Base-by-base conservation (phyloP, 2,888 invertebrate genomes). In the Phymatocera aterrima region DNA sequence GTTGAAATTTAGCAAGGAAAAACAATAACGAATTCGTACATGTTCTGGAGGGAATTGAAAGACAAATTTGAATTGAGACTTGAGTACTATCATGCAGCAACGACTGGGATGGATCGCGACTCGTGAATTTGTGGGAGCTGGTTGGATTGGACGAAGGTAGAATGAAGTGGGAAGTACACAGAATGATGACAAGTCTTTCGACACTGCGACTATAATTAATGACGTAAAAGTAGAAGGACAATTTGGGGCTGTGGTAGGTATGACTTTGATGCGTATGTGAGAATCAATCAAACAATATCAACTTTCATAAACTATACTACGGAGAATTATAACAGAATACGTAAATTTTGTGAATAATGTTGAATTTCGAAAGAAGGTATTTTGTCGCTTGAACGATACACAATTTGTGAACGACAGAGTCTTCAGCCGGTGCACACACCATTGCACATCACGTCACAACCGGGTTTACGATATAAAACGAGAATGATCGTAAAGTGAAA, bases 301-400 rank as follows among this genome's bases (percentile, higher is more conserved):
- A 51, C 5, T n/a, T n/a, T 3, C 15, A 4, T 72, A 48, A 51
- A 15, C 48, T 72, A n/a, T n/a, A 51, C 31, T 8, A 34, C 2
- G 15, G 18, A 48, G 18, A 34, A 51, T 51, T 51, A 18, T 31
- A 72, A 48, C 6, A 34, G 34, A 51, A 51, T 51, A 72, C 72
- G 72, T 72, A 72, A 72, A 72, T 72, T 72, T 72, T 48, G n/a
- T n/a, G 34, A 72, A 31, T 72, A 51, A 43, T 72, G 48, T 2
- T n/a, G 34, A 51, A 31, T 31, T 34, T 34, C 21, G 28, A 2
- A 34, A 5, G 43, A 8, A 12, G 34, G 12, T 51, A 34, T 51
- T 48, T 18, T 10, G 51, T 18, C 51, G 24, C 72, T 72, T 34
- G 72, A 34, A 72, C 34, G 31, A 72, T 51, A 18, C 46, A 31